Evolutionary conservation across 2,888 invertebrate genomes (phyloP).

Genomic region (Allygus modestus): DNA sequence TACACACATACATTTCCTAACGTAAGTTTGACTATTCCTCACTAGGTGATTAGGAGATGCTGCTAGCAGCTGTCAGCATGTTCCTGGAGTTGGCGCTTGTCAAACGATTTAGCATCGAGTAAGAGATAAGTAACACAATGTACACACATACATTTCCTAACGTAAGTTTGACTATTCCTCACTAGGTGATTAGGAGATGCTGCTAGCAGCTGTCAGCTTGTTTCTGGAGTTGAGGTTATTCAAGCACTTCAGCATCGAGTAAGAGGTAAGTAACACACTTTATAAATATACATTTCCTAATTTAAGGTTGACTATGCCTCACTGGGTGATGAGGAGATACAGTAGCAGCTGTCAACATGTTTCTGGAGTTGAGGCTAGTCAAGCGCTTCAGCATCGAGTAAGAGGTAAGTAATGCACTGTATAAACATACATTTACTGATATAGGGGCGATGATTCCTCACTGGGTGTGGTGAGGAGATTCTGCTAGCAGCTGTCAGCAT

Average conservation of each 20-base stretch:
- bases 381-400: conserved; percentile 76
- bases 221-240: conserved; percentile 76
- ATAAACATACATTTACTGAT: no score
- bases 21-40: no score
- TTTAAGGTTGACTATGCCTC: conserved; percentile 78
- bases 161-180: no score
- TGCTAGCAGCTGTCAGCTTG: conserved; percentile 75
- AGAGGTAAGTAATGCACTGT: conserved; percentile 72
- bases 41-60: conserved; percentile 76
- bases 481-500: conserved; percentile 75
- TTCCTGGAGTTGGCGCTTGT: conserved; percentile 76
- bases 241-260: conserved; percentile 75
- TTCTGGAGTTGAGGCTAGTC: conserved; percentile 75
- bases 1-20: no score
- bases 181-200: conserved; percentile 76
- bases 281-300: no score
- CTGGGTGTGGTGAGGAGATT: conserved; percentile 76
- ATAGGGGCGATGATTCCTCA: no score
- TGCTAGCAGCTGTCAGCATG: conserved; percentile 76
- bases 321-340: conserved; percentile 76
- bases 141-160: no score
- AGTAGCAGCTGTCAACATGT: conserved; percentile 76
- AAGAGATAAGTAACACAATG: conserved; percentile 73
- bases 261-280: conserved; percentile 73
- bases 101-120: conserved; percentile 75